A percentile compares a stretch with the other conserved stretches of the same genome.
Conservation (phyloP, 2,888 invertebrate genomes). For the Terebella lapidaria region DNA sequence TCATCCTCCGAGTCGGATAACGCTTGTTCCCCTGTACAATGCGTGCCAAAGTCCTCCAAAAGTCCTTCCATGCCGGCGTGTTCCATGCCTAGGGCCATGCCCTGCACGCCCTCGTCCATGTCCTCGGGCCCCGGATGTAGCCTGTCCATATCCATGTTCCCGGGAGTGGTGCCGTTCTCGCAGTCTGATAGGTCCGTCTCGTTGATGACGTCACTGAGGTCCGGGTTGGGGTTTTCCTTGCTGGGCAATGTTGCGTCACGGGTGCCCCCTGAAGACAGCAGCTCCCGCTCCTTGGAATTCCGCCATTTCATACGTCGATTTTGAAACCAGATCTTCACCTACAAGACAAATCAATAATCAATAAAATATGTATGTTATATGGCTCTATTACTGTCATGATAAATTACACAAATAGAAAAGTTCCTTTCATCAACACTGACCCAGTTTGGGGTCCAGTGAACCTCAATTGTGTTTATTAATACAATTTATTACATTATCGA, state of each 20-base stretch:
- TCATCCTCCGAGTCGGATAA: not conserved
- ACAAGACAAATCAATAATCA: constrained; percentile 22
- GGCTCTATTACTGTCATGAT: too few species aligned
- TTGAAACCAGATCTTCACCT: constrained; percentile 91
- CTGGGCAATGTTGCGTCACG: constrained; percentile 92
- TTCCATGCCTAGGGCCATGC: too few species aligned
- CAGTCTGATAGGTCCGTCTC: not conserved
- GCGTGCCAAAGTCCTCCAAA: too few species aligned
- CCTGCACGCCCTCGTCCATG: not conserved
- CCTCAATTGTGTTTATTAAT: too few species aligned
- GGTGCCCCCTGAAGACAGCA: constrained; percentile 86
- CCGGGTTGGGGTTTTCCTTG: constrained; percentile 94
- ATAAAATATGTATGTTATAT: not conserved
- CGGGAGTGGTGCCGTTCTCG: not conserved
- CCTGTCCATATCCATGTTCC: too few species aligned
- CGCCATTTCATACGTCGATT: constrained; percentile 99
- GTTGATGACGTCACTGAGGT: constrained; percentile 67
- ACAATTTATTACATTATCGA: too few species aligned
- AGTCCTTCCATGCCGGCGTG: too few species aligned
- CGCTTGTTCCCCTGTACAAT: too few species aligned
- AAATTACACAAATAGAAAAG: too few species aligned
- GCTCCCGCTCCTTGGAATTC: constrained; percentile 92
- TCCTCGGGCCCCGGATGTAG: too few species aligned
- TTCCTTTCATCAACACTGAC: too few species aligned
- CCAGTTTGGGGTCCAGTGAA: too few species aligned